Conservation (phyloP, 2,888 invertebrate species). For the Sinopyrophorus schimmeli region DNA sequence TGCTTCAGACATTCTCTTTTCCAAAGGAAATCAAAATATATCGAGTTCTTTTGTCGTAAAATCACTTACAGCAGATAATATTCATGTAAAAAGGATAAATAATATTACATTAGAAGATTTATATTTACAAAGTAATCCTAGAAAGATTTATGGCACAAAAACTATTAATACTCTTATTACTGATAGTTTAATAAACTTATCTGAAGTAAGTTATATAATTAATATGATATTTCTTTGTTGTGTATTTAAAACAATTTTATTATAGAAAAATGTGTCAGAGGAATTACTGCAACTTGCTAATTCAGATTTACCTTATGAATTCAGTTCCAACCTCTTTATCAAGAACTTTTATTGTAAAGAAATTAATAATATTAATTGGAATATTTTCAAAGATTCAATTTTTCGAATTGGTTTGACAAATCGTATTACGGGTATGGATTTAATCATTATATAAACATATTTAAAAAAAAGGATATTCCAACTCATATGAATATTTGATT, state of each 20-base stretch:
- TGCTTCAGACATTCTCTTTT: slow-evolving; percentile 39
- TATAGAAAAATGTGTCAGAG: slow-evolving; percentile 24
- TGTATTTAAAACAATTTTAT: no score
- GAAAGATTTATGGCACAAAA: slow-evolving; percentile 17
- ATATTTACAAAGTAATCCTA: slow-evolving; percentile 38
- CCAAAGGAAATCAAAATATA: slow-evolving; percentile 36
- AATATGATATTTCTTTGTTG: slow-evolving; percentile 1
- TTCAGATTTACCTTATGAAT: slow-evolving; percentile 34
- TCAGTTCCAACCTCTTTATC: slow-evolving; percentile 39
- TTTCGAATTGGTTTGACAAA: slow-evolving; percentile 42
- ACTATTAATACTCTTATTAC: slow-evolving; percentile 7
- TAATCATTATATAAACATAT: neutral
- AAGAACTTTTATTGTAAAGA: slow-evolving; percentile 44
- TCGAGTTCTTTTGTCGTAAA: slow-evolving; percentile 32
- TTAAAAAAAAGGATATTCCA: neutral
- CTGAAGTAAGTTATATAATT: neutral
- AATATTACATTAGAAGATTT: slow-evolving; percentile 41
- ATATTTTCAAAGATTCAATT: slow-evolving; percentile 44
- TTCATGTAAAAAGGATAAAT: slow-evolving; percentile 41
- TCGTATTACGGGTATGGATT: slow-evolving; percentile 42
- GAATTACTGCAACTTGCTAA: slow-evolving; percentile 19
- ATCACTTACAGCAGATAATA: slow-evolving; percentile 36
- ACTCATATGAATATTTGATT: neutral
- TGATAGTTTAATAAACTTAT: slow-evolving; percentile 8
- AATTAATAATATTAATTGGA: slow-evolving; percentile 47